Base-by-base conservation (phyloP, 2,797 vertebrate genomes). In the Epinephelus awoara region DNA sequence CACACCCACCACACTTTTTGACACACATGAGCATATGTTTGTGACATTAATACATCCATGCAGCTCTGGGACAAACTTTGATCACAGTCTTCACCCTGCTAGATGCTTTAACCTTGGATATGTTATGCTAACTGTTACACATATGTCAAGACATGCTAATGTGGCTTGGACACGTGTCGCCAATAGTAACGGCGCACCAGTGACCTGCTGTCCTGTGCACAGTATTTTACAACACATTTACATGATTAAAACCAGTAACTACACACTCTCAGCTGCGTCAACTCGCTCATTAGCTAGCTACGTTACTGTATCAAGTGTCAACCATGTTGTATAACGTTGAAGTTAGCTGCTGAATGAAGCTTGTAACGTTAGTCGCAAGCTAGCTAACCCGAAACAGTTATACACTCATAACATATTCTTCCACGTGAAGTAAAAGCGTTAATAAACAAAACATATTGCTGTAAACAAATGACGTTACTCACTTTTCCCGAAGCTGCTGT, bases 91-190 rank as follows among this genome's bases (percentile, higher is more conserved):
- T 46, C 2, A 23, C 3, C 23, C 13, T 5, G 2, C 8, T 2
- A 1, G 2, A 1, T n/a, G 10, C 11, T 67, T 72, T 84, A 82
- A 89, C 85, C 82, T 89, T 90, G 87, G 14, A 7, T 51, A 38
- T 42, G 25, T 75, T 6, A 38, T 34, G 3, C 44, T 23, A 23
- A n/a, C n/a, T n/a, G n/a, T n/a, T 49, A 15, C 21, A 13, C 50
- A 47, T 54, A 57, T 69, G 29, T 29, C 38, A 57, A 38, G 13
- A 42, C 61, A 66, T 55, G 51, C 25, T 27, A 44, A 21, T 6
- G 2, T 52, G 19, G 19, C 5, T 29, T 18, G 17, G 44, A 25
- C 82, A 84, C 72, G 79, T 75, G 74, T 67, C 17, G 8, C 40
- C 19, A 18, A 5, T 29, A 65, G 5, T 15, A 54, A 65, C 6